Evolutionary conservation across 2,113 vertebrate species (phyloP).

Genomic region (Pachypanchax playfairii): DNA sequence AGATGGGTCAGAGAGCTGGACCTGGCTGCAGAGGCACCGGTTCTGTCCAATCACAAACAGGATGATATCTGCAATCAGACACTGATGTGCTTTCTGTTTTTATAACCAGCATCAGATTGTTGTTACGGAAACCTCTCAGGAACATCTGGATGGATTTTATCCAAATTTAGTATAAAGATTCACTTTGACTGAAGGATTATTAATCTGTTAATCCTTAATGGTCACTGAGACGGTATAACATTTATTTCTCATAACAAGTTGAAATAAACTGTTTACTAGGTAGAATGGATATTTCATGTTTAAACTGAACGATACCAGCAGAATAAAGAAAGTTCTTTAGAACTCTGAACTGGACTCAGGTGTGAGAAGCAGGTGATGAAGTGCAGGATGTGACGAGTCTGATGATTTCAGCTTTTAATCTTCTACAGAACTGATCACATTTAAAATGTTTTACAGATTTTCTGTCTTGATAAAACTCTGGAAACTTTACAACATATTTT

Average conservation of each 20-base stretch:
- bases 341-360: too few species aligned
- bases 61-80: too few species aligned
- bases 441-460: neutral
- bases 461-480: neutral
- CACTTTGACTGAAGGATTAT: neutral
- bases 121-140: neutral
- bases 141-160: neutral
- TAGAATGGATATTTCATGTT: too few species aligned
- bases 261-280: too few species aligned
- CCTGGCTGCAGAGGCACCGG: too few species aligned
- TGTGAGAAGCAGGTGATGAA: too few species aligned
- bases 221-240: too few species aligned
- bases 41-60: too few species aligned
- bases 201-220: neutral
- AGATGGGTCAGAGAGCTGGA: slow-evolving; percentile 6
- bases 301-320: too few species aligned
- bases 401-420: neutral
- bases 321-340: too few species aligned
- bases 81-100: neutral
- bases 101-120: neutral
- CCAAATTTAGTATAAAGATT: neutral
- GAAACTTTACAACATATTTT: too few species aligned
- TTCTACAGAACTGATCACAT: neutral
- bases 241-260: too few species aligned
- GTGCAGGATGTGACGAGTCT: neutral